These are phyloP conservation scores for Characodon lateralis DNA, from an alignment of 2,797 vertebrate genomes.

Conservation along the genomic window DNA sequence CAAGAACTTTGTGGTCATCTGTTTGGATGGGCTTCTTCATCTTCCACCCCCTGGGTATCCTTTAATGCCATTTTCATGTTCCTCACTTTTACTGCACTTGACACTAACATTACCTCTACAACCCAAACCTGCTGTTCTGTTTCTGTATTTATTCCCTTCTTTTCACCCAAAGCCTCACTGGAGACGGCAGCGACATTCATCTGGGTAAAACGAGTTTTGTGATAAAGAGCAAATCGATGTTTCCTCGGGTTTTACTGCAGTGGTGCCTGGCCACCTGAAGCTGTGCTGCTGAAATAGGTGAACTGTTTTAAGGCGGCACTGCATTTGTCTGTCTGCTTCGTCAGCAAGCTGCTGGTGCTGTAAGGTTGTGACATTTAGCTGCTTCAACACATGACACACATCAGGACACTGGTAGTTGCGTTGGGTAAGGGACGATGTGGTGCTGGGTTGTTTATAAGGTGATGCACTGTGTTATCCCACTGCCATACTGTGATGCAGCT, in stretches of 20 bases:
- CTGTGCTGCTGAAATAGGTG: slow-evolving; percentile 80
- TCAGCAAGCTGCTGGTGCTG: slow-evolving; percentile 63
- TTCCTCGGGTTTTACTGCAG: slow-evolving; percentile 83
- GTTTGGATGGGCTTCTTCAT: slow-evolving; percentile 19
- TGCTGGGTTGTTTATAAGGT: slow-evolving; percentile 31
- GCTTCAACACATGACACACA: slow-evolving; percentile 39
- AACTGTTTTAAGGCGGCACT: slow-evolving; percentile 46
- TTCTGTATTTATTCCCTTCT: slow-evolving; percentile 61
- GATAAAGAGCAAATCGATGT: slow-evolving; percentile 75
- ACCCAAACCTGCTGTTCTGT: slow-evolving; percentile 55
- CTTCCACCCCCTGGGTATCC: slow-evolving; percentile 19
- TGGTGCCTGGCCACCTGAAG: slow-evolving; percentile 77
- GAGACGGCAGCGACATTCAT: slow-evolving; percentile 56
- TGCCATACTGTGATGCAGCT: slow-evolving; percentile 53
- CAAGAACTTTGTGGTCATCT: background rate
- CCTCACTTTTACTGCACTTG: slow-evolving; percentile 22
- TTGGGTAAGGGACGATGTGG: slow-evolving; percentile 38
- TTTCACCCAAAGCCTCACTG: slow-evolving; percentile 62
- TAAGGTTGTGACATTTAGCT: slow-evolving; percentile 44
- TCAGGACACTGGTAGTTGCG: slow-evolving; percentile 23
- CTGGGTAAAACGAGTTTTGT: slow-evolving; percentile 70
- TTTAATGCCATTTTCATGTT: slow-evolving; percentile 26
- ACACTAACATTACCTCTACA: slow-evolving; percentile 55
- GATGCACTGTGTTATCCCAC: slow-evolving; percentile 42
- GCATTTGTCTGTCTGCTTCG: slow-evolving; percentile 61